Base-by-base conservation (phyloP, 2,888 invertebrate species). In the Melipona bicolor region DNA sequence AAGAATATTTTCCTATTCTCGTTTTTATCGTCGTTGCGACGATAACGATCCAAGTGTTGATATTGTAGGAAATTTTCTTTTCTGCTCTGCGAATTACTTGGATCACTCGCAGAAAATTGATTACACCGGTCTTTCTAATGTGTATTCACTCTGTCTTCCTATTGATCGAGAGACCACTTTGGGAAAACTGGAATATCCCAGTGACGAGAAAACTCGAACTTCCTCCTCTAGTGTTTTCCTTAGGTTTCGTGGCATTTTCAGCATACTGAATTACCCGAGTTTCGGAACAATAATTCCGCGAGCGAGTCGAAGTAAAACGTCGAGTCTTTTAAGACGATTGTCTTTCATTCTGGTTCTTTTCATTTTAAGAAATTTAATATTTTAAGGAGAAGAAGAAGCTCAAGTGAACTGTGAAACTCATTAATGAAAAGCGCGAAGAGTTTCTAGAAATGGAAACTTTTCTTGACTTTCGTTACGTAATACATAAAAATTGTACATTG, bases 131-230 rank as follows among this genome's bases (percentile, higher is more conserved):
- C 3, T 24, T 17, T 6, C 24, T 17, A 19, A 17, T 61, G 19
- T 6, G 49, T 21, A 2, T 9, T 43, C 43, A 43, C 43, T 9
- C 11, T 21, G 32, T 36, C 36, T 36, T 36, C 21, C 0, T 36
- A 6, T 43, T 9, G 43, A 43, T 43, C 2, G 17, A 62, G 15
- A 27, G 4, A 24, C 17, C 17, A 36, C 9, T 27, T 17, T 17
- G 17, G 43, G 43, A 21, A 68, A 56, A 43, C 43, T 56, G 68
- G 75, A 49, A 75, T 68, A n/a, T 75, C 49, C 43, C 75, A 68
- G 5, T 17, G 19, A 62, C 32, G 32, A 43, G 13, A 0, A 21
- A 43, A 19, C 54, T 15, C 24, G 13, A 43, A 24, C 6, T 59
- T 24, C 24, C 19, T 43, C 2, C 43, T 32, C 19, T 0, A 1